Evolutionary conservation across 2,113 vertebrate genomes (phyloP).

Genomic region (Irena cyanogastra): DNA sequence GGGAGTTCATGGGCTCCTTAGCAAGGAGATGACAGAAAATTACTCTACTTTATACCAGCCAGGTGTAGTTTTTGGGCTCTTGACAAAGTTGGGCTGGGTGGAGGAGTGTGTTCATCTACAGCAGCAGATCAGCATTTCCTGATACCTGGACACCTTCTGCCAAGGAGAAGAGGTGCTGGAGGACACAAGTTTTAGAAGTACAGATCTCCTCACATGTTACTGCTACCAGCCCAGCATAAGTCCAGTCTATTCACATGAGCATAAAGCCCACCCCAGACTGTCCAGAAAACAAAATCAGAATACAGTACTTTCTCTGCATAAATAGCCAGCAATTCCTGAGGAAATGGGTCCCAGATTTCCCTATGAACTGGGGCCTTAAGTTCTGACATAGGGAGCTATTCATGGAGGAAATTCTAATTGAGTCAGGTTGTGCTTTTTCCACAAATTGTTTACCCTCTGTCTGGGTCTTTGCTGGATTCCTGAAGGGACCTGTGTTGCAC

Average conservation of each 20-base stretch:
- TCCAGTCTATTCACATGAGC: not conserved
- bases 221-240: constrained; percentile 2
- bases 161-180: not conserved
- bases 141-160: not conserved
- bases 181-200: not conserved
- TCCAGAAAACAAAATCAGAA: constrained; percentile 44
- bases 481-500: constrained; percentile 45
- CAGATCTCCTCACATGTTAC: not conserved
- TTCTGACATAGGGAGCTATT: constrained; percentile 59
- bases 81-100: not conserved
- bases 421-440: constrained; percentile 40
- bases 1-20: not conserved
- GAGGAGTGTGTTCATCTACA: not conserved
- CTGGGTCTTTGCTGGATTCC: constrained; percentile 32
- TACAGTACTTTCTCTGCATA: not conserved
- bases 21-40: not conserved
- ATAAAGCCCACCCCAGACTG: not conserved
- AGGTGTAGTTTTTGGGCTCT: not conserved
- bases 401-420: constrained; percentile 44
- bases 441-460: constrained; percentile 54
- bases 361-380: constrained; percentile 53
- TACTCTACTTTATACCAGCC: not conserved
- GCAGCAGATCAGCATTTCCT: not conserved
- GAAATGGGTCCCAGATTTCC: constrained; percentile 60
- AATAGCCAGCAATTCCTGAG: constrained; percentile 52